phyloP scores from a whole-genome alignment of 2,888 invertebrate species.

The Conistra vaccinii region DNA sequence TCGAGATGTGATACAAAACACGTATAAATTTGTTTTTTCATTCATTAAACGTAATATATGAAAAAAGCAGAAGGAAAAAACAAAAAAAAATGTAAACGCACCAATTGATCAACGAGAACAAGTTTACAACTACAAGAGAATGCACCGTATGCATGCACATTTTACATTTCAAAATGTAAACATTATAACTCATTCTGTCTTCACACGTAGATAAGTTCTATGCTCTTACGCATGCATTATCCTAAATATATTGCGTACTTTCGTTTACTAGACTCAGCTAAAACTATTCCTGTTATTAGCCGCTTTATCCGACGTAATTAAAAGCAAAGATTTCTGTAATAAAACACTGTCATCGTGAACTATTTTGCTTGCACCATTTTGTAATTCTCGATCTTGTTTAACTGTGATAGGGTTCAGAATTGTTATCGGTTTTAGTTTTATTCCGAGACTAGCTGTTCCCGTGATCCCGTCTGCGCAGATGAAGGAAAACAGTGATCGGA shows the following conservation, averaged over 20 bases:
- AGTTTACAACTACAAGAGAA: slow-evolving; percentile 37
- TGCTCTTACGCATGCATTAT: slow-evolving; percentile 48
- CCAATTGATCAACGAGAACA: slow-evolving; percentile 25
- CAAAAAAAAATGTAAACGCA: neutral
- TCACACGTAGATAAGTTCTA: slow-evolving; percentile 46
- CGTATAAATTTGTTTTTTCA: neutral
- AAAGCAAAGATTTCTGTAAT: slow-evolving; percentile 58
- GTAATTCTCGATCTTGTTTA: slow-evolving; percentile 14
- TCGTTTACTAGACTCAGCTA: slow-evolving; percentile 44
- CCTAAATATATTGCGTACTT: slow-evolving; percentile 52
- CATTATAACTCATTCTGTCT: slow-evolving; percentile 56
- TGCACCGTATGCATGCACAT: slow-evolving; percentile 44
- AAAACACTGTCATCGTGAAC: slow-evolving; percentile 58
- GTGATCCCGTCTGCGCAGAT: slow-evolving; percentile 19
- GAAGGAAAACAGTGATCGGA: slow-evolving; percentile 16
- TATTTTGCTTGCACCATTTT: slow-evolving; percentile 20
- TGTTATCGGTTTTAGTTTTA: slow-evolving; percentile 20
- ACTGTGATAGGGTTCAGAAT: slow-evolving; percentile 31
- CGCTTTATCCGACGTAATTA: slow-evolving; percentile 51
- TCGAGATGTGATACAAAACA: neutral
- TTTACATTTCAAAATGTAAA: slow-evolving; percentile 50
- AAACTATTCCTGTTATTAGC: slow-evolving; percentile 57
- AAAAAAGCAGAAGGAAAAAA: neutral
- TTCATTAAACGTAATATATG: slow-evolving; percentile 3
- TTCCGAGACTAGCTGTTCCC: slow-evolving; percentile 30